Evolutionary conservation across 1,140 invertebrate genomes (phyloP).

Genomic region (Saccostrea echinata): DNA sequence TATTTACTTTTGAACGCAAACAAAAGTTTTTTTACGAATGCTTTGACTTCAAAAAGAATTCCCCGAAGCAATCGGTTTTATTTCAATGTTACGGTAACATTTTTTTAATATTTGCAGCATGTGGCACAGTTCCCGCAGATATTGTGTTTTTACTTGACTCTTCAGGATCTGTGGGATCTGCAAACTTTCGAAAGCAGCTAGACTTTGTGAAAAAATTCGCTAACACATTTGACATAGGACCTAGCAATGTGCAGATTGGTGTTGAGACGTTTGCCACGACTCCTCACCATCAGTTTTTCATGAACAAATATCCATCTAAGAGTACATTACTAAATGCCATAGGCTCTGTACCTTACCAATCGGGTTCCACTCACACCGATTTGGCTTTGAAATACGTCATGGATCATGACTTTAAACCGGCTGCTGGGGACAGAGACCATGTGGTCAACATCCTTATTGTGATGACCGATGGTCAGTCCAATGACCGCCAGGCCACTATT

Average conservation of each 20-base stretch:
- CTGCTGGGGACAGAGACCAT: conserved; percentile 66
- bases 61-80: too few species aligned
- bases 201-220: conserved; percentile 72
- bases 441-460: conserved; percentile 69
- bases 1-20: too few species aligned
- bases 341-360: conserved; percentile 58
- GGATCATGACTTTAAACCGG: conserved; percentile 64
- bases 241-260: conserved; percentile 64
- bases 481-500: conserved; percentile 45
- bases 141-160: conserved; percentile 74
- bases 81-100: too few species aligned
- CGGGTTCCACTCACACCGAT: conserved; percentile 67
- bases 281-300: conserved; percentile 66
- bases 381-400: conserved; percentile 66
- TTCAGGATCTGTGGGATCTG: conserved; percentile 68
- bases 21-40: too few species aligned
- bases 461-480: conserved; percentile 68
- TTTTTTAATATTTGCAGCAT: conserved; percentile 56
- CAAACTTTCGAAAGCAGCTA: conserved; percentile 71
- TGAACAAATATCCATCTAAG: conserved; percentile 63
- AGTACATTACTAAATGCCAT: conserved; percentile 61
- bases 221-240: conserved; percentile 65
- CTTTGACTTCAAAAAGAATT: too few species aligned
- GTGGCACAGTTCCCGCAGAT: conserved; percentile 71
- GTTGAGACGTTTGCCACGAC: conserved; percentile 66